phyloP scores from a whole-genome alignment of 2,888 invertebrate genomes.

The Microctonus brassicae region DNA sequence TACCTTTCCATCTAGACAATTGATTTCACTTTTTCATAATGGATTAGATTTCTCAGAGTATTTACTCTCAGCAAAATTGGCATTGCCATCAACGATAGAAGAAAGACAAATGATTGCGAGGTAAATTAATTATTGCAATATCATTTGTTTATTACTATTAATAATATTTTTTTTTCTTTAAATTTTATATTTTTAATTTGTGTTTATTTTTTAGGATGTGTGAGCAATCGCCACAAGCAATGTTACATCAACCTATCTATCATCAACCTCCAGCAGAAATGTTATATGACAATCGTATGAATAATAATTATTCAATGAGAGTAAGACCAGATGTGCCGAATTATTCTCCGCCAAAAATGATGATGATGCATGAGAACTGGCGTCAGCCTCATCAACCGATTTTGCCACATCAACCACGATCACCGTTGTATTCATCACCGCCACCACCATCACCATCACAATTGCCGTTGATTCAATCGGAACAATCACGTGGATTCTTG shows the following conservation, averaged over 20 bases:
- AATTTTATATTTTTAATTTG: background rate
- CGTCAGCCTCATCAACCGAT: constrained; percentile 5
- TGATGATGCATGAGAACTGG: constrained; percentile 2
- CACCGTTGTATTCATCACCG: too few species aligned
- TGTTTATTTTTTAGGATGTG: background rate
- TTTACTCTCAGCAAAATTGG: constrained; percentile 53
- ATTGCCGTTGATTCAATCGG: background rate
- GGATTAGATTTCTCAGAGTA: constrained; percentile 53
- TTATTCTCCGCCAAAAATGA: background rate
- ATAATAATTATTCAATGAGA: background rate
- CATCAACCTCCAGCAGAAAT: background rate
- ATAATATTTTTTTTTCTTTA: background rate
- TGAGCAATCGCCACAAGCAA: constrained; percentile 2
- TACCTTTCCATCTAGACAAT: constrained; percentile 55
- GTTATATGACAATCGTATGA: background rate
- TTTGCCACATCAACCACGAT: constrained; percentile 22
- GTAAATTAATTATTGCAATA: constrained; percentile 47
- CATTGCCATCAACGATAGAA: constrained; percentile 48
- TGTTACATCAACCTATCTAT: background rate
- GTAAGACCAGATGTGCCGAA: background rate
- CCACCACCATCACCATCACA: constrained; percentile 4
- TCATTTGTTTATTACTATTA: background rate
- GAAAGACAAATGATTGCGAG: constrained; percentile 47
- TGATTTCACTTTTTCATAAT: constrained; percentile 54
- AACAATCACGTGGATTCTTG: background rate